Conservation (phyloP, 1,140 invertebrate genomes). For the Hyphantria cunea region DNA sequence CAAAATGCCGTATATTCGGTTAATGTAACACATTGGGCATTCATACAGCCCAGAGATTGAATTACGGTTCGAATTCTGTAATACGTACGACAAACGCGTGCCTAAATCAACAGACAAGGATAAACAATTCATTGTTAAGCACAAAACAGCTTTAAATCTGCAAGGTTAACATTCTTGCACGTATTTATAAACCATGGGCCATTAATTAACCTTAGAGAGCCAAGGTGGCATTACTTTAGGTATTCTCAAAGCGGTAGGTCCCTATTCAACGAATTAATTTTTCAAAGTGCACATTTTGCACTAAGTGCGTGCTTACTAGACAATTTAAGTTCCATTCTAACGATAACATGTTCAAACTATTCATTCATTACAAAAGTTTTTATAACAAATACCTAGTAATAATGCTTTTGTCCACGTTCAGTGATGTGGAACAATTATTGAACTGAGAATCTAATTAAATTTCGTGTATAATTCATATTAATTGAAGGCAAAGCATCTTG, state of each 20-base stretch:
- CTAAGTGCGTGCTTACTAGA: background rate
- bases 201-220: slow-evolving; percentile 60
- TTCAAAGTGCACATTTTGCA: background rate
- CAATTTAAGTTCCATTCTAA: too few relatives aligned
- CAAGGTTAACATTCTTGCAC: slow-evolving; percentile 65
- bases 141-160: slow-evolving; percentile 53
- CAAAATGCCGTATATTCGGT: background rate
- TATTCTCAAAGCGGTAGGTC: slow-evolving; percentile 39
- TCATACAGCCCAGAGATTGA: slow-evolving; percentile 1
- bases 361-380: too few relatives aligned
- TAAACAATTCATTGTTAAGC: slow-evolving; percentile 48
- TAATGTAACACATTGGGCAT: background rate
- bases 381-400: too few relatives aligned
- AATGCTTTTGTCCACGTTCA: slow-evolving; percentile 4
- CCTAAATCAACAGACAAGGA: slow-evolving; percentile 33
- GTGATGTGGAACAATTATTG: background rate
- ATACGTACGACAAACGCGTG: background rate
- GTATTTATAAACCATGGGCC: slow-evolving; percentile 52
- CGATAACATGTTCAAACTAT: too few relatives aligned
- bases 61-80: slow-evolving; percentile 5
- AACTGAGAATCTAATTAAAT: background rate
- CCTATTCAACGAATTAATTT: slow-evolving; percentile 24
- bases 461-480: background rate
- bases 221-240: slow-evolving; percentile 30
- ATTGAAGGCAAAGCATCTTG: too few relatives aligned